A percentile compares a stretch with the other conserved stretches of the same genome.
Conservation (phyloP, 2,113 vertebrate genomes). For the Lucifuga dentata region DNA sequence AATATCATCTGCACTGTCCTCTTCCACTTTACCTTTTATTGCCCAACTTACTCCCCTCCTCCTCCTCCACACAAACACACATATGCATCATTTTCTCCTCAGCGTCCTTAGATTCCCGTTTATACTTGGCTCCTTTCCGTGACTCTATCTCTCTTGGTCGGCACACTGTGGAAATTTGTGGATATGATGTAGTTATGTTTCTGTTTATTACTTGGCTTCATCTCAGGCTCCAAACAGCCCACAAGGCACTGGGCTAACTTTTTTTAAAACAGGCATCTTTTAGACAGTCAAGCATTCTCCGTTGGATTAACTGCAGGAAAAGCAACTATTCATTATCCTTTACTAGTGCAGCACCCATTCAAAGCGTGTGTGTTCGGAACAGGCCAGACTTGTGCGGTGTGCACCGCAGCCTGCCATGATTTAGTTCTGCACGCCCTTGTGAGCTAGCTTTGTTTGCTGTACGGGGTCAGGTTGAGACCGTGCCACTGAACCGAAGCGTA, state of each 20-base stretch:
- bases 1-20: conserved; percentile 46
- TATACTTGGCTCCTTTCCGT: conserved; percentile 29
- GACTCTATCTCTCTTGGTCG: conserved; percentile 52
- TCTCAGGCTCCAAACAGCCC: conserved; percentile 64
- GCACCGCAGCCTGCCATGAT: too few species aligned
- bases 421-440: too few species aligned
- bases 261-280: conserved; percentile 46
- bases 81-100: conserved; percentile 13
- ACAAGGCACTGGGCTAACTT: conserved; percentile 61
- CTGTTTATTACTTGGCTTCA: conserved; percentile 72
- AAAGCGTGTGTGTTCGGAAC: too few species aligned
- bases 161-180: conserved; percentile 61
- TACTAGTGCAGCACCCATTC: too few species aligned
- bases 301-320: conserved; percentile 16
- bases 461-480: too few species aligned
- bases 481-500: too few species aligned
- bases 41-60: conserved; percentile 32
- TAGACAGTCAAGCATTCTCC: conserved; percentile 19
- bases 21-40: conserved; percentile 33
- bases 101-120: conserved; percentile 41
- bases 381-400: too few species aligned
- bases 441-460: too few species aligned
- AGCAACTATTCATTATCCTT: conserved; percentile 1
- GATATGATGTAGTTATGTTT: conserved; percentile 73
- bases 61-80: conserved; percentile 3